Base-by-base conservation (phyloP, 2,797 vertebrate genomes). In the Adrianichthys oophorus region DNA sequence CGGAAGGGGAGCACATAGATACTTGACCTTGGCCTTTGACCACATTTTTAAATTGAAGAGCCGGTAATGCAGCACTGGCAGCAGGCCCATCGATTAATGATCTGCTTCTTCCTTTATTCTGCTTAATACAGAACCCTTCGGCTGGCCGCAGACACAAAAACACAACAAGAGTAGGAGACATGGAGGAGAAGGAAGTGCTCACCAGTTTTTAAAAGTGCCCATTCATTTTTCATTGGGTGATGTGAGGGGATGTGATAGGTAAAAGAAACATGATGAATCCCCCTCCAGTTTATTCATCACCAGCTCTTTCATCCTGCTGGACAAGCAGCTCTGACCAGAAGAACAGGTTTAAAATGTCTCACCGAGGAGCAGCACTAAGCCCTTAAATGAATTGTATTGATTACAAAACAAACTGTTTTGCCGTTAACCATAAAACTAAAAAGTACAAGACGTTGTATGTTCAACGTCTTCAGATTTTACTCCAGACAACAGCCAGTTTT, bases 221-320 rank as follows among this genome's bases (percentile, higher is more conserved):
- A 76, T 83, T 84, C 72, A 80, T 89, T 86, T 87, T 83, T 80
- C 65, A 85, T 80, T 72, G 68, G 68, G 76, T 80, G 83, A 83
- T 59, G 61, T 79, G 70, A 83, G 62, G 63, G 60, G 76, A 85
- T 72, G 77, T 85, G 82, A 84, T 56, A 76, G 80, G 83, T 70
- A 74, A 61, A 69, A 80, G 67, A 53, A 58, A 52, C 44, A 29
- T 68, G 74, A 78, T 71, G 70, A 79, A 79, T 70, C 82, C 73
- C 56, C 58, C 55, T 82, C 59, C 63, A 61, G 67, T 82, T 78
- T 72, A 75, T 76, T 82, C 82, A 78, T n/a, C 45, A 42, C 46
- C 56, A 32, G 68, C 65, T 79, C 56, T 48, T 51, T 55, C 37
- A 17, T 67, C 62, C 70, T 69, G 70, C 71, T 70, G 62, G 53